Percentiles rank a stretch among this genome's conserved stretches.
phyloP scores from a whole-genome alignment of 2,797 vertebrate genomes.

The Sparus aurata region DNA sequence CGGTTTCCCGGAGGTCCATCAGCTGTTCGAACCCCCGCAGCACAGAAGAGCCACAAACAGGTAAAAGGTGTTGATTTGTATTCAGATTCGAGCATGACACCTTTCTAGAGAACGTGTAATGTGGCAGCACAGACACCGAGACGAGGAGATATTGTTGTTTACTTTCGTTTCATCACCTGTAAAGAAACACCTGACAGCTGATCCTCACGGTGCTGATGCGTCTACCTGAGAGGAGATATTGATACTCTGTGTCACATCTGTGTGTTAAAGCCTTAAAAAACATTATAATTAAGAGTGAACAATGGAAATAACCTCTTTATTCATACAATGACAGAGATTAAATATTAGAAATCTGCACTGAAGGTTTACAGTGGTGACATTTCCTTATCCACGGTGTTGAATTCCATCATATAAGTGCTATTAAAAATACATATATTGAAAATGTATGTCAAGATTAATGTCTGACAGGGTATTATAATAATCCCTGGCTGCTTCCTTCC shows the following conservation, averaged over 20 bases:
- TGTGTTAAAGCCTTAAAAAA: not conserved
- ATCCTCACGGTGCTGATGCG: not conserved
- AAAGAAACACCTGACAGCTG: not conserved
- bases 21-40: slow-evolving; percentile 6
- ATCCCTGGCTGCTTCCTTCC: too few relatives aligned
- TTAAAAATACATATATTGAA: too few relatives aligned
- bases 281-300: not conserved
- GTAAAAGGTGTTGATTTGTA: slow-evolving; percentile 58
- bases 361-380: too few relatives aligned
- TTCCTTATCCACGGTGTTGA: too few relatives aligned
- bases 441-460: too few relatives aligned
- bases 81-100: slow-evolving; percentile 34
- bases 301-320: too few relatives aligned
- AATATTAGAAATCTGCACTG: slow-evolving; percentile 7
- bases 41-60: slow-evolving; percentile 46
- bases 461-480: too few relatives aligned
- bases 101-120: not conserved
- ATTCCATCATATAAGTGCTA: too few relatives aligned
- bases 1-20: slow-evolving; percentile 2
- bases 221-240: not conserved
- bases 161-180: slow-evolving; percentile 6
- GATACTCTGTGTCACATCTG: not conserved
- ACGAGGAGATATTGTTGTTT: slow-evolving; percentile 18
- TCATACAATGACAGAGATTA: slow-evolving; percentile 22
- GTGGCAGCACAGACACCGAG: not conserved